Base-by-base conservation (phyloP, 2,797 vertebrate genomes). In the Acrossocheilus wenchowensis region DNA sequence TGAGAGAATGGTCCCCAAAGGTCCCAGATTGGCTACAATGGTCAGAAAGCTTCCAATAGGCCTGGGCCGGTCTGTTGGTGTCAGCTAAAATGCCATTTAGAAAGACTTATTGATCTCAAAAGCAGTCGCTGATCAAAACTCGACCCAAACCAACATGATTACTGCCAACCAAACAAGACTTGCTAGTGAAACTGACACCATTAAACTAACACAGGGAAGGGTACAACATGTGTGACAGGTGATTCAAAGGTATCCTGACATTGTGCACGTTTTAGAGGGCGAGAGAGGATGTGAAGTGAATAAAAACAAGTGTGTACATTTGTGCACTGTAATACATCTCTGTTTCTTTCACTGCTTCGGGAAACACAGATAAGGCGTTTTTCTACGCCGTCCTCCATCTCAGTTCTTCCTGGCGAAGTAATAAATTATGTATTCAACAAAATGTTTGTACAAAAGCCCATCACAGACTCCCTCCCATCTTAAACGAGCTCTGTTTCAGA, bases 371-470 rank as follows among this genome's bases (percentile, higher is more conserved):
- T 68, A 86, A 68, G 81, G 17, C 36, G 2, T 66, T 82, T 83
- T 57, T 75, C 69, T 34, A 69, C n/a, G 34, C 69, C 41, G 9
- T 81, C 78, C 80, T 81, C 41, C 72, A 84, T 75, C 86, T 90
- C 78, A 71, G 48, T 86, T 85, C 52, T 89, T 85, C 43, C 43
- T 80, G 80, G 69, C 26, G 43, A 90, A 85, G 75, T 72, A 85
- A 90, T 90, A 90, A 89, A 90, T 90, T 89, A 90, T 90, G 88
- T 83, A 89, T 89, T 87, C 78, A 89, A 87, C 84, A 88, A 87
- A 88, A 88, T 83, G 86, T 89, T 89, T 88, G 79, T 74, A 85
- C 81, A 80, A 88, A 87, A 88, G 73, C 74, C 74, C 78, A 84
- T 84, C 78, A 83, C 86, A 89, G 87, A 73, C 73, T 86, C 85